Evolutionary conservation across 30 jellyfish, hydroid and myxozoan genomes (phyloP), one percentile per base, ranked within the genome.

Genomic region (Sanderia malayensis): DNA sequence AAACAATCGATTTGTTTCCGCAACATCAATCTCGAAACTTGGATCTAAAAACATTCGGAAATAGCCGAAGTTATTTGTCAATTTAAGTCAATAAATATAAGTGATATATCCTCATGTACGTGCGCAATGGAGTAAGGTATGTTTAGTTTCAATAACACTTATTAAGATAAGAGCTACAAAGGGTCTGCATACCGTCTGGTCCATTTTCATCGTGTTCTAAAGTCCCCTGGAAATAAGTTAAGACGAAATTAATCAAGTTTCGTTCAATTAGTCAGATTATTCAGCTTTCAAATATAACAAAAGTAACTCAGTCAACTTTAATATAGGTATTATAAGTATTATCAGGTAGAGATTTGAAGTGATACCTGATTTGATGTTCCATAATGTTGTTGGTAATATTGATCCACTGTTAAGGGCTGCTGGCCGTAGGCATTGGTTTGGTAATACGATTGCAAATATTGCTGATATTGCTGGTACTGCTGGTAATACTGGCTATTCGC

Each of bases 1-100:
- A 22, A 83, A 15, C 25, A 66, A 94, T 46, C 74, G 69, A 74
- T 90, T 90, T 70, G 72, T 30, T 9, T 79, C 94, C 2, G 78
- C 83, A 46, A 90, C 65, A 62, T 90, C 86, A 18, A 90, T 26
- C 34, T 52, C 86, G 9, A 91, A 86, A 61, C 77, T 72, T 6
- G 96, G 96, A 77, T 90, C 98, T 90, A 52, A 19, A 68, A 34
- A 24, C n/a, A n/a, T n/a, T n/a, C n/a, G n/a, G n/a, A n/a, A n/a
- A n/a, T n/a, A n/a, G n/a, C n/a, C n/a, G n/a, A n/a, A n/a, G n/a
- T n/a, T n/a, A n/a, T n/a, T n/a, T n/a, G n/a, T n/a, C n/a, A 45
- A 3, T 18, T 25, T 18, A 59, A 4, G 31, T 18, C 31, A 59
- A 59, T 19, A 26, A 19, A 62, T 4, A 59, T 2, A 9, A 4